Conservation (phyloP, 1,140 invertebrate genomes). For the Ridgeia piscesae region DNA sequence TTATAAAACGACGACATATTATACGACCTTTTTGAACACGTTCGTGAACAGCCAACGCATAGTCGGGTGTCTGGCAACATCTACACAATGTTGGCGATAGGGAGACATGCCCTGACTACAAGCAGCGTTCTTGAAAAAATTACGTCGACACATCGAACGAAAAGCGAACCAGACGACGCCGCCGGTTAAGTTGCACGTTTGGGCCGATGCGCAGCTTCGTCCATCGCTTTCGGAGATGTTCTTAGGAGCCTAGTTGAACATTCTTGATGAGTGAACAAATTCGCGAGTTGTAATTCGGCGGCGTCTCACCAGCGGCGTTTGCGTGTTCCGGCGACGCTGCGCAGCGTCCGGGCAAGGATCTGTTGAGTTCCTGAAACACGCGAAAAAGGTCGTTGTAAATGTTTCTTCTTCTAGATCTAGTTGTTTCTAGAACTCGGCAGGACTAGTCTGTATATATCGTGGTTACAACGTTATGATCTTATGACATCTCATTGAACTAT, state of each 20-base stretch:
- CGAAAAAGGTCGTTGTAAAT: background rate
- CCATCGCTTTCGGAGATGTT: background rate
- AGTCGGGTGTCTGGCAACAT: too few relatives aligned
- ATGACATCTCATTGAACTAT: too few relatives aligned
- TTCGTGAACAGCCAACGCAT: background rate
- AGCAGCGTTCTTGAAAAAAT: background rate
- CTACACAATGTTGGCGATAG: background rate
- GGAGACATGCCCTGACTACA: background rate
- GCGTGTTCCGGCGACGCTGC: too few relatives aligned
- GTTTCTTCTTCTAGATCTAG: background rate
- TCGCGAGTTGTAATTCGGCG: background rate
- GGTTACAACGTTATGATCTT: too few relatives aligned
- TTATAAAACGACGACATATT: background rate
- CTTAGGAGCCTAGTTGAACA: background rate
- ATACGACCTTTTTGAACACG: background rate
- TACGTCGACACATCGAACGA: background rate
- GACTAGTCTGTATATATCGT: too few relatives aligned
- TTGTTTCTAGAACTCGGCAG: background rate
- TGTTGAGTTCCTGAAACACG: background rate
- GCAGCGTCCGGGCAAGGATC: background rate
- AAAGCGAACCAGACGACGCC: background rate
- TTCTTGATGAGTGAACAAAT: background rate
- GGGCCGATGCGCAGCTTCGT: background rate
- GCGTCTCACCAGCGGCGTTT: background rate
- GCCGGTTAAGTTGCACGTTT: background rate